These are phyloP conservation scores for Sebastolobus altivelis DNA, from an alignment of 2,797 vertebrate species.

Conservation along the genomic window DNA sequence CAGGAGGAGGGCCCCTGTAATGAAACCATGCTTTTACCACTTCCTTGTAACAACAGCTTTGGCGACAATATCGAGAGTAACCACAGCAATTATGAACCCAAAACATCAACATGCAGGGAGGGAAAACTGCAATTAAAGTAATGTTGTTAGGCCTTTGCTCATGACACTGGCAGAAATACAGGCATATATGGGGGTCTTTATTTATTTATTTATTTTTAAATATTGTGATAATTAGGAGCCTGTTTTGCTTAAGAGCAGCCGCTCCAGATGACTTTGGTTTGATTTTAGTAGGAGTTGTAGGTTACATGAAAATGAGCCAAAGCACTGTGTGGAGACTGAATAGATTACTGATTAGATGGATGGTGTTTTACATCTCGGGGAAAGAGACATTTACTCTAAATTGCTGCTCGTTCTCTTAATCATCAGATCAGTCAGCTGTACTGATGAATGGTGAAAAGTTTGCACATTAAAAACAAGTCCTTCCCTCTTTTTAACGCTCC, in stretches of 20 bases:
- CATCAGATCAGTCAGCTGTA: conserved; percentile 60
- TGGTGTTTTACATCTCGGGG: conserved; percentile 55
- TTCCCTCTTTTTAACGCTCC: conserved; percentile 41
- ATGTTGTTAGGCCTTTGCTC: neutral
- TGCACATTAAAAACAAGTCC: conserved; percentile 31
- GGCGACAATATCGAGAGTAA: conserved; percentile 56
- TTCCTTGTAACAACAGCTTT: conserved; percentile 60
- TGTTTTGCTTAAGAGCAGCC: conserved; percentile 42
- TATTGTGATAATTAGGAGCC: conserved; percentile 45
- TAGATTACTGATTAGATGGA: conserved; percentile 64
- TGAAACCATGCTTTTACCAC: conserved; percentile 70
- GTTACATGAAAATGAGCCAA: conserved; percentile 58
- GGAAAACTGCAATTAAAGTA: conserved; percentile 60
- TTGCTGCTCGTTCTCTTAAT: conserved; percentile 61
- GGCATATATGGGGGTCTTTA: too few species aligned
- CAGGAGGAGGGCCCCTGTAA: conserved; percentile 65
- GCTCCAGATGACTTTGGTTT: conserved; percentile 54
- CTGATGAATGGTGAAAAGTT: conserved; percentile 51
- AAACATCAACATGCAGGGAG: conserved; percentile 49
- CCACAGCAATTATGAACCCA: conserved; percentile 68
- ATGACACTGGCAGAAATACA: conserved; percentile 3
- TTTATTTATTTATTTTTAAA: conserved; percentile 3
- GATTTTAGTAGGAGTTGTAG: conserved; percentile 51
- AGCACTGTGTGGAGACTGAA: conserved; percentile 44
- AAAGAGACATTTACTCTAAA: conserved; percentile 59